Percentiles rank a stretch among this genome's conserved stretches.
These are phyloP conservation scores for Pherbina coryleti DNA, from an alignment of 2,888 invertebrate genomes.

Conservation along the genomic window DNA sequence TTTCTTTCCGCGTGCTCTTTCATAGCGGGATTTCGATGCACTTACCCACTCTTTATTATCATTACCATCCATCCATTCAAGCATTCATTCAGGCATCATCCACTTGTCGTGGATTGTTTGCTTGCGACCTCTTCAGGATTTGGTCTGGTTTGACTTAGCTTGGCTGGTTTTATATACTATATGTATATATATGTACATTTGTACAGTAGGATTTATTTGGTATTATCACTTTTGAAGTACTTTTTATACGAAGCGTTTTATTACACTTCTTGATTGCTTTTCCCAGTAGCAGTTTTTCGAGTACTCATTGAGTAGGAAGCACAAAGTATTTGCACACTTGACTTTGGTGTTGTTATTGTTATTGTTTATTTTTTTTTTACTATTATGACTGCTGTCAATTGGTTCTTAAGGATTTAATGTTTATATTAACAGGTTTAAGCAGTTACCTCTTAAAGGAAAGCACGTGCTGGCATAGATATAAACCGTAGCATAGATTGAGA, in stretches of 20 bases:
- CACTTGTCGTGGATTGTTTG: conserved; percentile 25
- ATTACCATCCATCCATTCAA: conserved; percentile 4
- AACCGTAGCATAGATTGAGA: too few species aligned
- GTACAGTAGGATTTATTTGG: conserved; percentile 52
- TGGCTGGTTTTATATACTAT: not conserved
- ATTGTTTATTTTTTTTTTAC: not conserved
- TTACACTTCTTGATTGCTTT: conserved; percentile 19
- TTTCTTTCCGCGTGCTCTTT: not conserved
- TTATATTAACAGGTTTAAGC: conserved; percentile 10
- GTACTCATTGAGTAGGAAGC: conserved; percentile 30
- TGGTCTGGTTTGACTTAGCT: conserved; percentile 10
- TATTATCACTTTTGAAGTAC: conserved; percentile 52
- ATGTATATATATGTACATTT: too few species aligned
- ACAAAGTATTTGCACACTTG: conserved; percentile 55
- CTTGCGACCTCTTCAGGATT: conserved; percentile 27
- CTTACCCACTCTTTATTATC: conserved; percentile 9
- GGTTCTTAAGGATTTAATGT: conserved; percentile 12
- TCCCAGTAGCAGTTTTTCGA: conserved; percentile 1
- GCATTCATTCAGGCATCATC: conserved; percentile 18
- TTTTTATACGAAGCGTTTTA: conserved; percentile 40
- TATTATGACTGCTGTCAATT: conserved; percentile 1
- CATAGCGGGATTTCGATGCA: conserved; percentile 9
- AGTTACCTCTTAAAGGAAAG: not conserved
- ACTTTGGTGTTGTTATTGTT: conserved; percentile 17
- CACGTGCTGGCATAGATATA: too few species aligned